Conservation (phyloP, 2,888 invertebrate genomes). For the Mamestra brassicae region DNA sequence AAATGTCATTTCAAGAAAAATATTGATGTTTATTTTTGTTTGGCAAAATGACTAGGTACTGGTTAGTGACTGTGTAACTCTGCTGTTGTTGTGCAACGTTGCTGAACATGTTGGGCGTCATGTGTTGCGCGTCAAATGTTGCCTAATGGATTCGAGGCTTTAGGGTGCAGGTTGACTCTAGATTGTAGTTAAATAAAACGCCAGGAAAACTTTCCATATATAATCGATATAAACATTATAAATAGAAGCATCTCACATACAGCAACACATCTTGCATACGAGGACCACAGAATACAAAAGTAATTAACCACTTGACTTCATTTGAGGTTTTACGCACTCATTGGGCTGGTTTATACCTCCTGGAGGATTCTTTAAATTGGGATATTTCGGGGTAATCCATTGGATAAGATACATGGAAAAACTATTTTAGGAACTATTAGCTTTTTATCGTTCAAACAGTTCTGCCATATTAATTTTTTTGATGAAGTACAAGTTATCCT, state of each 20-base stretch:
- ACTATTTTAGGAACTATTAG: background rate
- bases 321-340: background rate
- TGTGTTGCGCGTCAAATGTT: no score
- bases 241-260: conserved; percentile 78
- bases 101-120: no score
- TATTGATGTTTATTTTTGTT: no score
- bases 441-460: background rate
- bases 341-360: background rate
- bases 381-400: background rate
- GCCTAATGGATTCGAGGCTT: no score
- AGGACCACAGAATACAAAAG: conserved; percentile 45
- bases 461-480: background rate
- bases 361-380: background rate
- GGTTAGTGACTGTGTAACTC: no score
- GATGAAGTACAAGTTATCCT: background rate
- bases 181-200: conserved; percentile 59
- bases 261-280: conserved; percentile 38
- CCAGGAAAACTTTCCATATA: conserved; percentile 79
- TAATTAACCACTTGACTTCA: conserved; percentile 33
- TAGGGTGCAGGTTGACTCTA: conserved; percentile 23
- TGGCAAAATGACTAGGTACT: no score
- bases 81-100: no score
- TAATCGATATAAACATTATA: conserved; percentile 81
- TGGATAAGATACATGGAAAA: background rate
- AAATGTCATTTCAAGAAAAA: no score